These are phyloP conservation scores for Pungitius pungitius DNA, from an alignment of 2,113 vertebrate species.

Conservation along the genomic window DNA sequence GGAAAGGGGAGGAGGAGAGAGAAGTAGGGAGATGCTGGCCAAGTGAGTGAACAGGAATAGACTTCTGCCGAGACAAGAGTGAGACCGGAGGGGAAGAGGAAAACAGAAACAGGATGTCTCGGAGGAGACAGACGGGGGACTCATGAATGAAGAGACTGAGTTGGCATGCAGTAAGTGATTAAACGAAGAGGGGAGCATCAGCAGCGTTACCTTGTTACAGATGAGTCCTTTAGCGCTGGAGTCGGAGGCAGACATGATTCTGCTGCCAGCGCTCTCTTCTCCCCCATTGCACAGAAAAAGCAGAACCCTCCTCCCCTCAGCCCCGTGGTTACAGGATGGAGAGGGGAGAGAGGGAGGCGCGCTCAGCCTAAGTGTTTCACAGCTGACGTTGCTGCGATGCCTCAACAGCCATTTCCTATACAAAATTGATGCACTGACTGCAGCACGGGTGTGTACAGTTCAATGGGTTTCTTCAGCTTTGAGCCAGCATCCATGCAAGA, in stretches of 20 bases:
- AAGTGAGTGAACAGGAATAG: slow-evolving; percentile 63
- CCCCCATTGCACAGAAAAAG: slow-evolving; percentile 72
- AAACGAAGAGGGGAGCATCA: slow-evolving; percentile 45
- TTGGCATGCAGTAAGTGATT: slow-evolving; percentile 56
- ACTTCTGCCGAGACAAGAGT: slow-evolving; percentile 53
- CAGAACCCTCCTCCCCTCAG: slow-evolving; percentile 67
- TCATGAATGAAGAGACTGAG: slow-evolving; percentile 23
- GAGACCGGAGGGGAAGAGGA: slow-evolving; percentile 13
- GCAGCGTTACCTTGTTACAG: slow-evolving; percentile 81
- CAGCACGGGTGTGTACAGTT: slow-evolving; percentile 64
- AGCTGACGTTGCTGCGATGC: slow-evolving; percentile 69
- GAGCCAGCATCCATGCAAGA: slow-evolving; percentile 31
- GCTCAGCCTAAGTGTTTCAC: slow-evolving; percentile 74
- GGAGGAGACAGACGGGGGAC: slow-evolving; percentile 38
- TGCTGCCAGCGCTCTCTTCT: slow-evolving; percentile 66
- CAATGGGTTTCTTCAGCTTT: slow-evolving; percentile 44
- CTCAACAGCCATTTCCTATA: slow-evolving; percentile 76
- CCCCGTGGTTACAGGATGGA: slow-evolving; percentile 61
- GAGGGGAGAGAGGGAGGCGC: slow-evolving; percentile 52
- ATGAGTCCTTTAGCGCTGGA: slow-evolving; percentile 82
- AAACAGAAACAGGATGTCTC: slow-evolving; percentile 36
- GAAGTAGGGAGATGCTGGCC: slow-evolving; percentile 52
- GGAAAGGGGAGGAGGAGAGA: slow-evolving; percentile 26
- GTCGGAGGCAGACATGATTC: slow-evolving; percentile 80
- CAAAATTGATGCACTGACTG: slow-evolving; percentile 80